Conservation (phyloP, 2,888 invertebrate species). For the Euproctis similis region DNA sequence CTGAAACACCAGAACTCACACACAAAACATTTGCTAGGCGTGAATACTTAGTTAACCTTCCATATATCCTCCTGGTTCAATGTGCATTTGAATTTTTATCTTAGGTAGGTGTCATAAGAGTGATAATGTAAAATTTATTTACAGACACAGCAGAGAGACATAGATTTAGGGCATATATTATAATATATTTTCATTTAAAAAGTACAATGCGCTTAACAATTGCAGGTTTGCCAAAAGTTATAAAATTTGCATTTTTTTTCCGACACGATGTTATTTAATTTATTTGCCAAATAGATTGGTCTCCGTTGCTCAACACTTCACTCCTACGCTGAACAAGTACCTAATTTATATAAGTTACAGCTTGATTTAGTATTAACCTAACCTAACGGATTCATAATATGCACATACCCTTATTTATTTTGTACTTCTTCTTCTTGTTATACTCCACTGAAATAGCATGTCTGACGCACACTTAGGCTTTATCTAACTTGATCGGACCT, state of each 20-base stretch:
- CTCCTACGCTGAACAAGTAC: constrained; percentile 31
- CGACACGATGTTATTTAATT: constrained; percentile 42
- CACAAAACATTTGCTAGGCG: too few species aligned
- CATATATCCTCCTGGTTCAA: too few species aligned
- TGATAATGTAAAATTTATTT: constrained; percentile 26
- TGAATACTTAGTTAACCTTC: too few species aligned
- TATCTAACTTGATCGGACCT: constrained; percentile 13
- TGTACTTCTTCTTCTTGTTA: too few species aligned
- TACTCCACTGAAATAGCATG: constrained; percentile 16
- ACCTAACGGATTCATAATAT: constrained; percentile 21
- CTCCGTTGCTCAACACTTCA: too few species aligned
- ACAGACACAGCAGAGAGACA: constrained; percentile 34
- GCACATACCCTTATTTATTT: constrained; percentile 38
- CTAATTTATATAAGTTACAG: constrained; percentile 7
- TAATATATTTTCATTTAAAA: constrained; percentile 15
- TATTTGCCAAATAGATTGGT: constrained; percentile 41
- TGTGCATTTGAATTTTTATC: too few species aligned
- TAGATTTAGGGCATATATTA: constrained; percentile 26
- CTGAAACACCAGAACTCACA: too few species aligned
- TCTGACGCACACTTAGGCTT: constrained; percentile 18
- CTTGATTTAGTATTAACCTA: not conserved
- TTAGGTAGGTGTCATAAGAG: not conserved
- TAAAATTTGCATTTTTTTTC: constrained; percentile 74
- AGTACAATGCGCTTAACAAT: constrained; percentile 66
- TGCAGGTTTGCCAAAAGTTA: constrained; percentile 74